These are phyloP conservation scores for Astropecten irregularis DNA, from an alignment of 53 echinoderm and acorn worm species.

Conservation along the genomic window DNA sequence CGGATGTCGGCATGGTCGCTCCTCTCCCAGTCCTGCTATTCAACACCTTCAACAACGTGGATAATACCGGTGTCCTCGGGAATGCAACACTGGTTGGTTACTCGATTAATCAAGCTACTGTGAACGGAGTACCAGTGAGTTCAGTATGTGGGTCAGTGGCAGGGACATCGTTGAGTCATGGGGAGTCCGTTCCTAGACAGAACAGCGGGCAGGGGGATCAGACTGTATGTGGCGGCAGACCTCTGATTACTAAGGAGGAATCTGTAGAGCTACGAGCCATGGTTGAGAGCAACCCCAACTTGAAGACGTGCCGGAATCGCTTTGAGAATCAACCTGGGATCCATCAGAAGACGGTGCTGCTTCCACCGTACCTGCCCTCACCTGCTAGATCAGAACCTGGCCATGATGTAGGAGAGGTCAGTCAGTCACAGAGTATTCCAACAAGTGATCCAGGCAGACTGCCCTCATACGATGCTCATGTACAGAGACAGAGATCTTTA, in stretches of 20 bases:
- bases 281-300: slow-evolving; percentile 81
- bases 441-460: slow-evolving; percentile 9
- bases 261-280: slow-evolving; percentile 68
- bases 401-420: neutral
- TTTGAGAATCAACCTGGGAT: slow-evolving; percentile 69
- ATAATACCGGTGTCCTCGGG: neutral
- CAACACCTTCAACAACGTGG: slow-evolving; percentile 30
- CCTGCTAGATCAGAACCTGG: slow-evolving; percentile 1
- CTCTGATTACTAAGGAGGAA: slow-evolving; percentile 80
- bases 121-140: slow-evolving; percentile 18
- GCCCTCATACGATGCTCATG: slow-evolving; percentile 27
- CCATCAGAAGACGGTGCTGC: slow-evolving; percentile 61
- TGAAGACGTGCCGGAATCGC: slow-evolving; percentile 84
- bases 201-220: neutral
- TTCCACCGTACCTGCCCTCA: slow-evolving; percentile 24
- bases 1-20: neutral
- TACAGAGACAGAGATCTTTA: slow-evolving; percentile 19
- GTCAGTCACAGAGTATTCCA: slow-evolving; percentile 6
- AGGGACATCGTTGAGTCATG: neutral
- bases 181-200: neutral
- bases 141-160: neutral
- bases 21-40: slow-evolving; percentile 24
- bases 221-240: neutral
- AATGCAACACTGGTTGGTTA: slow-evolving; percentile 7
- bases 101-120: slow-evolving; percentile 9